Evolutionary conservation across 2,797 vertebrate species (phyloP).

Genomic region (Coendou prehensilis): DNA sequence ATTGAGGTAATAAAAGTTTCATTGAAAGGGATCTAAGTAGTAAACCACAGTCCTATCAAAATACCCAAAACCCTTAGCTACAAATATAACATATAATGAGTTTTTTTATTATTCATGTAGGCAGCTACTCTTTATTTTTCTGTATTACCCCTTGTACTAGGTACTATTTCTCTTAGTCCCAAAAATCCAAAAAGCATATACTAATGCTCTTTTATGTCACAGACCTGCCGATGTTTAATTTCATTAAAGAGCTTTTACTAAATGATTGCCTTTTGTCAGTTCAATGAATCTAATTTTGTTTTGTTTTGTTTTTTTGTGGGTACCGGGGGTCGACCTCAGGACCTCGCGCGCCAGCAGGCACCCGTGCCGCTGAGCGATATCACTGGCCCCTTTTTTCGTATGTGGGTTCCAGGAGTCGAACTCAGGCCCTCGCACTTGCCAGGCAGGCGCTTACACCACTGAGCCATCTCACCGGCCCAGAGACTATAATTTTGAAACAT

Average conservation of each 20-base stretch:
- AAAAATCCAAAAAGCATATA: background rate
- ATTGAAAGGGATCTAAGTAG: background rate
- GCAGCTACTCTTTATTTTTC: background rate
- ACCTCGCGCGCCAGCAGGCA: no score
- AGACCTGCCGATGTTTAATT: background rate
- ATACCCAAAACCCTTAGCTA: background rate
- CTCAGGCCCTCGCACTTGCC: no score
- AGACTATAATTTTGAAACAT: background rate
- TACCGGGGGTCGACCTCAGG: no score
- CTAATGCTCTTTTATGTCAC: background rate
- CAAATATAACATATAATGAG: background rate
- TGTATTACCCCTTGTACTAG: background rate
- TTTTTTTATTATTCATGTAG: background rate
- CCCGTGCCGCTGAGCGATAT: no score
- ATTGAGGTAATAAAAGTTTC: background rate
- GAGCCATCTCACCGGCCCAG: no score
- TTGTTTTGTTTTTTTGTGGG: no score
- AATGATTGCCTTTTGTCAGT: background rate
- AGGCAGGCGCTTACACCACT: no score
- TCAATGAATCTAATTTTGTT: background rate
- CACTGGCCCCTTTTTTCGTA: no score
- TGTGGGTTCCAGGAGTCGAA: no score
- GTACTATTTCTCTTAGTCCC: background rate
- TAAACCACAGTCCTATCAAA: background rate
- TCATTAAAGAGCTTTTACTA: background rate